phyloP scores from a whole-genome alignment of 2,797 vertebrate genomes.

The Discoglossus pictus region DNA sequence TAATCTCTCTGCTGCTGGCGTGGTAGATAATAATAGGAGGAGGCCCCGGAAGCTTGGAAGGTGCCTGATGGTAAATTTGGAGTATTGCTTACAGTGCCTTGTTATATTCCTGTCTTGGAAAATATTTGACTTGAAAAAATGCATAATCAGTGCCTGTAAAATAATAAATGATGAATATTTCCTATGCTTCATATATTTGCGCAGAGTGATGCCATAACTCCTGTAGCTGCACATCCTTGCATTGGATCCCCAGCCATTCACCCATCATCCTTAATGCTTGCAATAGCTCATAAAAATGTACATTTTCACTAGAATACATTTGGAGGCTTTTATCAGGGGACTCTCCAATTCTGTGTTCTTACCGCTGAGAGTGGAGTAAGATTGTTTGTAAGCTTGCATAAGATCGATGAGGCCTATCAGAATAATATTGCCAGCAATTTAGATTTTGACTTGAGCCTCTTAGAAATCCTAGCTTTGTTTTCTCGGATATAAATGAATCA shows the following conservation, averaged over 20 bases:
- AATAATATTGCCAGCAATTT: neutral
- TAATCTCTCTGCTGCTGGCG: conserved; percentile 19
- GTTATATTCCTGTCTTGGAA: conserved; percentile 1
- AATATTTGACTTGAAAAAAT: conserved; percentile 2
- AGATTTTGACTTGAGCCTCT: neutral
- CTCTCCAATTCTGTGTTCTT: neutral
- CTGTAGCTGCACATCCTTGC: conserved; percentile 9
- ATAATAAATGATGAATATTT: conserved; percentile 17
- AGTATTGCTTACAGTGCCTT: conserved; percentile 24
- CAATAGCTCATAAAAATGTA: conserved; percentile 28
- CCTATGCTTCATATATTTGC: conserved; percentile 6
- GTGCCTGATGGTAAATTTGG: conserved; percentile 20
- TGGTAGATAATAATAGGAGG: conserved; percentile 4
- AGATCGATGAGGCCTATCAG: conserved; percentile 5
- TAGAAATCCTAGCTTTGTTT: neutral
- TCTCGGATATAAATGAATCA: neutral
- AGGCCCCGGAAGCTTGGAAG: conserved; percentile 24
- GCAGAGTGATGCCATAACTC: conserved; percentile 1
- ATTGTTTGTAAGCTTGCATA: neutral
- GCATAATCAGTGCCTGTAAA: conserved; percentile 11
- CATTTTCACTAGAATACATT: neutral
- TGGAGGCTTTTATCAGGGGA: neutral
- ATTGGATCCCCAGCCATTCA: neutral
- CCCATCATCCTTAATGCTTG: conserved; percentile 24
- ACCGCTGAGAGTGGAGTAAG: neutral